Base-by-base conservation (phyloP, 2,113 vertebrate genomes). In the Stegastes partitus region DNA sequence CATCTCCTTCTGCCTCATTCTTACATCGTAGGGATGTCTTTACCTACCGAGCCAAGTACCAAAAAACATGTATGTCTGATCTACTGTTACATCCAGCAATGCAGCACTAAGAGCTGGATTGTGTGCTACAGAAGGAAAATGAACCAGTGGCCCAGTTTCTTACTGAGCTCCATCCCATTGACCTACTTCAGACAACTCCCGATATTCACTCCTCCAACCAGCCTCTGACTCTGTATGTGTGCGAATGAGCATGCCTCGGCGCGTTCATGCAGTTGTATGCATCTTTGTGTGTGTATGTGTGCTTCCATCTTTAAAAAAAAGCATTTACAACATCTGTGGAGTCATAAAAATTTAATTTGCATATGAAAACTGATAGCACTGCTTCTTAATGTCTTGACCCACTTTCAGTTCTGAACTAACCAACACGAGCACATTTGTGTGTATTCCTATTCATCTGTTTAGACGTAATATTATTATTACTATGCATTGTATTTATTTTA, bases 111-210 rank as follows among this genome's bases (percentile, higher is more conserved):
- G 23, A 80, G 61, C 56, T 21, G 25, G 3, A 25, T 42, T 68
- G 16, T 63, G 39, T 19, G 42, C 53, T 62, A 15, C 72, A 84
- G 25, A 34, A 68, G 67, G 54, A 65, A 56, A n/a, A 65, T 76
- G 83, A 84, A 88, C 80, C 72, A 64, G 77, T 68, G 83, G 56
- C 83, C 79, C 66, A 50, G 16, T 77, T 89, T 78, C 58, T 79
- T 50, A 42, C 44, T 25, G 14, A 75, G 74, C 81, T 78, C 59
- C 66, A 55, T 21, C 54, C 70, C 55, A 55, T 49, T 85, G 91
- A 89, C 88, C 89, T 89, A 91, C 76, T 87, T 91, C 65, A 77
- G 61, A 66, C 59, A 49, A 12, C 68, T 77, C 57, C n/a, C 26
- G 34, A 31, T 68, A 5, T n/a, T 44, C 45, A 19, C 5, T 72